A percentile compares a stretch with the other conserved stretches of the same genome.
These are phyloP conservation scores for Nansenia antarctica DNA, from an alignment of 2,113 vertebrate genomes.

Conservation along the genomic window DNA sequence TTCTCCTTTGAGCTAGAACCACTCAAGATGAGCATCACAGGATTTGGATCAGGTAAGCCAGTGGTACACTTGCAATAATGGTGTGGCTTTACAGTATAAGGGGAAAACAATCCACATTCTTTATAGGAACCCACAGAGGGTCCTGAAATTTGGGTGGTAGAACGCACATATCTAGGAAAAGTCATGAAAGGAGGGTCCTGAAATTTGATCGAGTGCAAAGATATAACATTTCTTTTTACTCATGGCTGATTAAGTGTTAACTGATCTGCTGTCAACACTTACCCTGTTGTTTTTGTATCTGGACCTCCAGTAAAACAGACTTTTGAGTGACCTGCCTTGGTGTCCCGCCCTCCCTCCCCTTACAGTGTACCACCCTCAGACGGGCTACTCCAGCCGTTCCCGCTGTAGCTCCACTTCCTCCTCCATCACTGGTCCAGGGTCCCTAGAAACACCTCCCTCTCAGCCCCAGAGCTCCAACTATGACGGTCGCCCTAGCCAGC, in stretches of 20 bases:
- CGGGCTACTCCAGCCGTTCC: slow-evolving; percentile 86
- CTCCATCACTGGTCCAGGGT: slow-evolving; percentile 60
- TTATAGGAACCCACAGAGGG: background rate
- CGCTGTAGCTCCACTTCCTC: slow-evolving; percentile 81
- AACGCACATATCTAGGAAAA: background rate
- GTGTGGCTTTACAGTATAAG: background rate
- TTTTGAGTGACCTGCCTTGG: too few relatives aligned
- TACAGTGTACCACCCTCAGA: slow-evolving; percentile 90
- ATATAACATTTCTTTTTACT: too few relatives aligned
- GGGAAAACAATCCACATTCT: background rate
- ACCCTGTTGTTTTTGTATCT: too few relatives aligned
- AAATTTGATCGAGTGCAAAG: too few relatives aligned
- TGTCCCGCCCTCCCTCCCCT: background rate
- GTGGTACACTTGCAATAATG: background rate
- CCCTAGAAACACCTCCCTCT: slow-evolving; percentile 55
- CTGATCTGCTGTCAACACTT: too few relatives aligned
- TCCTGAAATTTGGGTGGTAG: too few relatives aligned
- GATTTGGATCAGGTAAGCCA: slow-evolving; percentile 87
- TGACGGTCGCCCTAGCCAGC: slow-evolving; percentile 63
- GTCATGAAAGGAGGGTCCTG: too few relatives aligned
- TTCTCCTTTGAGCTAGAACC: slow-evolving; percentile 89
- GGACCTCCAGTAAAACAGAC: too few relatives aligned
- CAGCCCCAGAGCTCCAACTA: slow-evolving; percentile 60
- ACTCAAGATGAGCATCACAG: slow-evolving; percentile 82
- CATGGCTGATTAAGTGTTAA: too few relatives aligned